Percentiles rank a stretch among this genome's conserved stretches.
Evolutionary conservation across 2,113 vertebrate species (phyloP).

Genomic region (Lagopus leucura): DNA sequence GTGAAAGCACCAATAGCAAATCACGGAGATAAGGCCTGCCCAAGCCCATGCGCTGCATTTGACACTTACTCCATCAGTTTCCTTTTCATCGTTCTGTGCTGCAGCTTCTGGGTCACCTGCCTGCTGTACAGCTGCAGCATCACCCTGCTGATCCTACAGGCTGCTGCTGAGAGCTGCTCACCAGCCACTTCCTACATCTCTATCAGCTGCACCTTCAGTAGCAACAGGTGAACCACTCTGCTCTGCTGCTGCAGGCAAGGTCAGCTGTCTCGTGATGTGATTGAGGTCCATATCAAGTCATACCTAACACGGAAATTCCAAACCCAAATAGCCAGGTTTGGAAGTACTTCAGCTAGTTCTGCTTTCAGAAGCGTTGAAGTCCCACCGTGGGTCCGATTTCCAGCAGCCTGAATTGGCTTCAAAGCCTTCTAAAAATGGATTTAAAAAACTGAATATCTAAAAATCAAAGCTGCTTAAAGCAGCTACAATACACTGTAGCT

Average conservation of each 20-base stretch:
- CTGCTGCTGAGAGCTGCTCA: background rate
- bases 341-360: background rate
- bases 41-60: background rate
- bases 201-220: background rate
- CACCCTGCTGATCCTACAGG: background rate
- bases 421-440: background rate
- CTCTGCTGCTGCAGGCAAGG: background rate
- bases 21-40: background rate
- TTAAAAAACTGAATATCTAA: background rate
- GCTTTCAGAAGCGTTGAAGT: background rate
- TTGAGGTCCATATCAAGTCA: rapidly evolving
- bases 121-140: background rate
- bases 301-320: background rate
- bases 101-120: background rate
- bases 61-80: background rate
- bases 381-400: background rate
- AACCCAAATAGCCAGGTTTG: background rate
- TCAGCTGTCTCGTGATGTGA: background rate
- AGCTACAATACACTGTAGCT: background rate
- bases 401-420: background rate
- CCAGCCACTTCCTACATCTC: background rate
- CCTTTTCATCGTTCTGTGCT: background rate
- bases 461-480: background rate
- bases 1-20: background rate
- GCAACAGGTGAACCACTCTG: background rate